phyloP scores from a whole-genome alignment of 2,113 vertebrate genomes.

The Crocuta crocuta region DNA sequence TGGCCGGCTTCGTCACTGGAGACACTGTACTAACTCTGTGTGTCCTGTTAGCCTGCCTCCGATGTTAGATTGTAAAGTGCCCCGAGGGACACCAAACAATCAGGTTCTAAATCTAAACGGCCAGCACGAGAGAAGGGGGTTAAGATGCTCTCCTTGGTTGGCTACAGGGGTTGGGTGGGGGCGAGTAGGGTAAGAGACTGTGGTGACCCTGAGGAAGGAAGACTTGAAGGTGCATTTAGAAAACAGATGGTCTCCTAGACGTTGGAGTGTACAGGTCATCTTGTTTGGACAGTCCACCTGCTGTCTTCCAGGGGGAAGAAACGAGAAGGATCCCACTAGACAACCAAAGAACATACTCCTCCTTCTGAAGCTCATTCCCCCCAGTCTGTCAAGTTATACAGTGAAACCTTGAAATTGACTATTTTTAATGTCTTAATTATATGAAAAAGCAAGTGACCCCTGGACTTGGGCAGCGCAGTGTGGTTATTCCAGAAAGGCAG shows the following conservation, averaged over 20 bases:
- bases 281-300: no score
- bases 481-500: neutral
- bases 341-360: neutral
- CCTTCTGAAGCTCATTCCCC: neutral
- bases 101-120: neutral
- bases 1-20: accelerated
- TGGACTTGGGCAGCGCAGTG: neutral
- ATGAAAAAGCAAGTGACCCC: neutral
- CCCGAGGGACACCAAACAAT: neutral
- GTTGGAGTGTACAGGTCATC: neutral
- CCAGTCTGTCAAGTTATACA: neutral
- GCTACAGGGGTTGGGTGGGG: neutral
- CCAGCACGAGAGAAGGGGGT: neutral
- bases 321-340: neutral
- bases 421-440: neutral
- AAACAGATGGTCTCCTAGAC: neutral
- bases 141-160: neutral
- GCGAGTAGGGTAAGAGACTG: no score
- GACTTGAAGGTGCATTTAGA: neutral
- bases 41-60: neutral
- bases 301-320: neutral
- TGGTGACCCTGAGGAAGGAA: neutral
- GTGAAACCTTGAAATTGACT: neutral
- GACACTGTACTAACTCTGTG: neutral
- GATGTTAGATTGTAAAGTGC: neutral